Evolutionary conservation across 2,797 vertebrate species (phyloP).

Genomic region (Cryptoprocta ferox): DNA sequence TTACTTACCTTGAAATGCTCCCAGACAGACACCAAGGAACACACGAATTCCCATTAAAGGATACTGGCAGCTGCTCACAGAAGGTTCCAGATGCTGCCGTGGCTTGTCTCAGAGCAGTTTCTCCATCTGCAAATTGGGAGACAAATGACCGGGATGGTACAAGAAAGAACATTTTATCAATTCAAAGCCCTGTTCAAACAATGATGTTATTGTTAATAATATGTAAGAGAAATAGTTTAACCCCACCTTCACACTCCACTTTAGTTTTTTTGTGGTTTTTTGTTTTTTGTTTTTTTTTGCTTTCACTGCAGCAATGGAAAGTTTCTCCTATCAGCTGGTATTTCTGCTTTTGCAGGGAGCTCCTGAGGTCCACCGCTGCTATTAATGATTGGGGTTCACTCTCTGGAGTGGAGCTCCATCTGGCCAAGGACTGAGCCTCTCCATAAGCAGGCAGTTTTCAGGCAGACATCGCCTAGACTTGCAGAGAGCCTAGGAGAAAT

Average conservation of each 20-base stretch:
- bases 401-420: neutral
- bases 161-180: conserved; percentile 10
- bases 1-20: neutral
- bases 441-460: neutral
- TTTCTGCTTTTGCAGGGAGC: neutral
- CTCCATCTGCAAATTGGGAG: neutral
- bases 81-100: neutral
- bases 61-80: neutral
- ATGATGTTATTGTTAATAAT: neutral
- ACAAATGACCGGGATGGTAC: neutral
- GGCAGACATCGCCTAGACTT: neutral
- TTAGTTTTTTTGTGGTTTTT: too few species aligned
- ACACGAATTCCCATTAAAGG: neutral
- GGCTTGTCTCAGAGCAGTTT: neutral
- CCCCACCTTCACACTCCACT: neutral
- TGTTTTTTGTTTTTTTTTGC: too few species aligned
- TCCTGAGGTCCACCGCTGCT: neutral
- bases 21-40: neutral
- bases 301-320: neutral
- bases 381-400: neutral
- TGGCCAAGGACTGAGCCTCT: neutral
- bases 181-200: neutral
- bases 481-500: neutral
- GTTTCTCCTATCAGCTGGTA: neutral
- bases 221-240: neutral